Evolutionary conservation across 2,113 vertebrate genomes (phyloP).

Genomic region (Leucoraja erinaceus): DNA sequence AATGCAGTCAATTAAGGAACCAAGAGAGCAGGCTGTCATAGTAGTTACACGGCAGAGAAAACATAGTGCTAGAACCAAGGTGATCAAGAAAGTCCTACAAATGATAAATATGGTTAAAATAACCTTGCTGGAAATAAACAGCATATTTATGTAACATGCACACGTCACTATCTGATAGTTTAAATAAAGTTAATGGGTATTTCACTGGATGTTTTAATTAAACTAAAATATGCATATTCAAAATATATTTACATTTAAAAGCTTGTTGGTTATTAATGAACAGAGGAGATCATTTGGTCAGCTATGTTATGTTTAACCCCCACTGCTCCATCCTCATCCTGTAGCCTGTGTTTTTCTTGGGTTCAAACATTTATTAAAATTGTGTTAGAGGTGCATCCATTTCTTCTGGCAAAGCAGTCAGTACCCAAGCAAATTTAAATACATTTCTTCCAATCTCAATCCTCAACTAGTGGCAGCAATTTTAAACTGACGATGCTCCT

Average conservation of each 20-base stretch:
- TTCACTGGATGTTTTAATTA: too few species aligned
- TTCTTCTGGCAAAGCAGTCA: not conserved
- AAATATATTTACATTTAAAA: too few species aligned
- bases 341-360: not conserved
- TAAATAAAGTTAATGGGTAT: too few species aligned
- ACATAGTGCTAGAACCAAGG: not conserved
- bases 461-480: too few species aligned
- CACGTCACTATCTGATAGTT: not conserved
- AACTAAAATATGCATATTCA: too few species aligned
- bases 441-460: not conserved
- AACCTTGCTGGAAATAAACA: not conserved
- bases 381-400: not conserved
- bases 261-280: too few species aligned
- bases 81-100: not conserved
- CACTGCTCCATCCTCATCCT: not conserved
- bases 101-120: not conserved
- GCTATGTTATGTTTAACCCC: too few species aligned
- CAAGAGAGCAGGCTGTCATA: not conserved
- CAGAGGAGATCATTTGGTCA: too few species aligned
- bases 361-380: not conserved
- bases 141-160: not conserved
- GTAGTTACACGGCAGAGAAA: too few species aligned
- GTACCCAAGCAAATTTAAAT: not conserved
- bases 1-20: not conserved
- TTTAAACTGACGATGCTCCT: too few species aligned